Evolutionary conservation across 2,888 invertebrate genomes (phyloP).

Genomic region (Ectobius pallidus): DNA sequence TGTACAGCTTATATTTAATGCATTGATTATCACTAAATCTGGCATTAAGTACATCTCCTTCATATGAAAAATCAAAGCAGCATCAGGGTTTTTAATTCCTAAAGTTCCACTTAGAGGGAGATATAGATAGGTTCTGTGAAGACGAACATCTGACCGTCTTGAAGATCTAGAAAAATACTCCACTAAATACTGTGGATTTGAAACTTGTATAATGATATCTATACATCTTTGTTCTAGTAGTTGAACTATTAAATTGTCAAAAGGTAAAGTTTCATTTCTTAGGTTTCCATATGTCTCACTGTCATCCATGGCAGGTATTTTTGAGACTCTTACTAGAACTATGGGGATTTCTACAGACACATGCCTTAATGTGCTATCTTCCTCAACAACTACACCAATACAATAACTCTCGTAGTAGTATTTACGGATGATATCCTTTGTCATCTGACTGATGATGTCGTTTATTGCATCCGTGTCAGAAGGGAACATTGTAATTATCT

Average conservation of each 20-base stretch:
- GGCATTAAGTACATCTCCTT: conserved; percentile 19
- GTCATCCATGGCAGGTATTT: not conserved
- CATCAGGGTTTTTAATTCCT: not conserved
- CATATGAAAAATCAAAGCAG: not conserved
- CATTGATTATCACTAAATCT: not conserved
- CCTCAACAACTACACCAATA: not conserved
- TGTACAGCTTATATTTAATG: too few species aligned
- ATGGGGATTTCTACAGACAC: not conserved
- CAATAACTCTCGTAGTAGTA: not conserved
- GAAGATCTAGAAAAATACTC: not conserved
- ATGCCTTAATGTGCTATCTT: not conserved
- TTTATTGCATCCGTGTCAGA: too few species aligned
- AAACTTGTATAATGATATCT: not conserved
- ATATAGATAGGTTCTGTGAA: not conserved
- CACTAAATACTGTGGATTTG: not conserved
- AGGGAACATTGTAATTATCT: too few species aligned
- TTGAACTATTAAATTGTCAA: not conserved
- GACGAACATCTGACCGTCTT: not conserved
- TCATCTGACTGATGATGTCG: not conserved
- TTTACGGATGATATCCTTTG: not conserved
- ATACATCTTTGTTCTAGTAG: conserved; percentile 1
- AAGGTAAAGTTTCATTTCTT: not conserved
- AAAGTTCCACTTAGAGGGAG: not conserved
- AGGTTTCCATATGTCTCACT: not conserved
- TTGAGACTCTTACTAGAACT: not conserved